Evolutionary conservation across 2,888 invertebrate genomes (phyloP).

Genomic region (Phania funesta): DNA sequence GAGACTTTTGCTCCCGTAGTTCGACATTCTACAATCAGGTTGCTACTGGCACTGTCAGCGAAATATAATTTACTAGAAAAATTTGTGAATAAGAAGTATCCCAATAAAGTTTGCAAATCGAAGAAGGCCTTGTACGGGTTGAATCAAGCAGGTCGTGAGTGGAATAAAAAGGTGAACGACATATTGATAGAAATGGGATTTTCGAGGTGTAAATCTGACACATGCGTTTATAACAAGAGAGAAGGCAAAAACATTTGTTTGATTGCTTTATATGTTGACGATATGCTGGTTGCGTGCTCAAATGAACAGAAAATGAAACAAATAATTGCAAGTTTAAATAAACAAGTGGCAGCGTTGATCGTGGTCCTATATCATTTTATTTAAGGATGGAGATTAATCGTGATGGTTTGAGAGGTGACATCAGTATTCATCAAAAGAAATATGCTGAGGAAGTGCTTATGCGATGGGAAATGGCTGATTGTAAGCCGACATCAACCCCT

Average conservation of each 20-base stretch:
- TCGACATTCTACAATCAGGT: no score
- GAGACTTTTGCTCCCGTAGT: no score
- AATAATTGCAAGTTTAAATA: neutral
- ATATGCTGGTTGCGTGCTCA: no score
- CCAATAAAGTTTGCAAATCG: no score
- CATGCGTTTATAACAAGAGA: neutral
- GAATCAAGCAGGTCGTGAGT: no score
- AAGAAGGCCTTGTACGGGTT: neutral
- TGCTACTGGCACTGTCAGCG: no score
- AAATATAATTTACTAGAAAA: no score
- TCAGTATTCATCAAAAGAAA: neutral
- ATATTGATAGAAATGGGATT: neutral
- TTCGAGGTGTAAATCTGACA: neutral
- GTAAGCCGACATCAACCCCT: no score
- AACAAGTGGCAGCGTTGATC: neutral
- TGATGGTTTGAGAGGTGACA: no score
- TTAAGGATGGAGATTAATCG: no score
- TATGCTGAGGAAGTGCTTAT: neutral
- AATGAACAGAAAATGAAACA: no score
- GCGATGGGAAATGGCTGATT: neutral
- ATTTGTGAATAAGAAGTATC: no score
- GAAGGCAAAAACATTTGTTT: neutral
- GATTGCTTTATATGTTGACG: neutral
- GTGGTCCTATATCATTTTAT: neutral
- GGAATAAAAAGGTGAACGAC: neutral